A percentile compares a stretch with the other conserved stretches of the same genome.
phyloP scores from a whole-genome alignment of 2,797 vertebrate genomes.

The Staurois parvus region DNA sequence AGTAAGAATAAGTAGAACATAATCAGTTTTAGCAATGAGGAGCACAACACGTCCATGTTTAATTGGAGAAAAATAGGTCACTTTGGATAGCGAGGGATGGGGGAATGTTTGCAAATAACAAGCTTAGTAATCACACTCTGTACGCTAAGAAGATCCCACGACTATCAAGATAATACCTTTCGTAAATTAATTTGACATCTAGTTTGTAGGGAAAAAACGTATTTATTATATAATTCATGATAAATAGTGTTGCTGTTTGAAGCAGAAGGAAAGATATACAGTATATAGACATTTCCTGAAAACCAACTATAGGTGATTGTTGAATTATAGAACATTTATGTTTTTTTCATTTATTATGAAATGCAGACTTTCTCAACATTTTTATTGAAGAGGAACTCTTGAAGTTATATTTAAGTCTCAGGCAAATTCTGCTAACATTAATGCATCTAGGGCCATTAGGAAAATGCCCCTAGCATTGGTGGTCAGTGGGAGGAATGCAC shows the following conservation, averaged over 20 bases:
- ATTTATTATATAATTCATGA: background rate
- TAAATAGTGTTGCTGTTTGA: background rate
- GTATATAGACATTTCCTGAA: background rate
- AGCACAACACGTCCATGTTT: background rate
- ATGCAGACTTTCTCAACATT: no score
- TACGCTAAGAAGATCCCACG: constrained; percentile 29
- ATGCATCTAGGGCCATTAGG: no score
- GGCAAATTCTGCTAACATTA: no score
- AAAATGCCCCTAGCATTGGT: no score
- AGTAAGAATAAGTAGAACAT: constrained; percentile 17
- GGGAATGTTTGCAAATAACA: constrained; percentile 39
- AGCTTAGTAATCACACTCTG: constrained; percentile 10
- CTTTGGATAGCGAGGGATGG: constrained; percentile 21
- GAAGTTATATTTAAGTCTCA: no score
- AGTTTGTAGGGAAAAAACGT: background rate
- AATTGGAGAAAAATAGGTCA: constrained; percentile 50
- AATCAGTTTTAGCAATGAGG: constrained; percentile 25
- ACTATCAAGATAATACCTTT: constrained; percentile 16
- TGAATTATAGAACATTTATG: no score
- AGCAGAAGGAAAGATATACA: background rate
- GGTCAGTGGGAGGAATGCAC: no score
- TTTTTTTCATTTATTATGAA: no score
- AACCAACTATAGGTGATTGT: no score
- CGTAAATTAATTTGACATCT: constrained; percentile 22
- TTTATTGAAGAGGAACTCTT: no score